Evolutionary conservation across 2,888 invertebrate species (phyloP).

Genomic region (Watsonalla cultraria): DNA sequence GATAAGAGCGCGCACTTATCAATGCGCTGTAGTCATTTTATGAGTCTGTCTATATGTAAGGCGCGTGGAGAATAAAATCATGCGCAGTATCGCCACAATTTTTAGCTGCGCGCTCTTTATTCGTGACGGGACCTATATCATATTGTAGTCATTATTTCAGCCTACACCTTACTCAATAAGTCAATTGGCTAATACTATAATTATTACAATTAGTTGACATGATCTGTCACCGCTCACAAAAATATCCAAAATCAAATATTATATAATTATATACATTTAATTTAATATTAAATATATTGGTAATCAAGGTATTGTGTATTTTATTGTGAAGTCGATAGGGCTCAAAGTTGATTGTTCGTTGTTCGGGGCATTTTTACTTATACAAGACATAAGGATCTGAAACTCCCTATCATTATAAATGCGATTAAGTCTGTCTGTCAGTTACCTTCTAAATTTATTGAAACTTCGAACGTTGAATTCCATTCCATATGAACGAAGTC

Average conservation of each 20-base stretch:
- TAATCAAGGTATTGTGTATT: slow-evolving; percentile 14
- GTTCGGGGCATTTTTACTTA: not conserved
- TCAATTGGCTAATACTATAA: not conserved
- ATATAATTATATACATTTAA: slow-evolving; percentile 17
- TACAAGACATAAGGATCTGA: too few relatives aligned
- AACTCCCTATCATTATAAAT: too few relatives aligned
- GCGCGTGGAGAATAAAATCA: too few relatives aligned
- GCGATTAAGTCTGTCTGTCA: too few relatives aligned
- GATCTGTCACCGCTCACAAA: slow-evolving; percentile 19
- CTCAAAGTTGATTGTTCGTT: not conserved
- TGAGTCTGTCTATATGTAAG: too few relatives aligned
- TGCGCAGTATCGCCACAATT: too few relatives aligned
- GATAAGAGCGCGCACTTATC: too few relatives aligned
- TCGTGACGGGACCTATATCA: not conserved
- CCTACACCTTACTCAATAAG: slow-evolving; percentile 7
- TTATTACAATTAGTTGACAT: slow-evolving; percentile 14
- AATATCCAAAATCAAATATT: slow-evolving; percentile 12
- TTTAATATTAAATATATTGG: slow-evolving; percentile 18
- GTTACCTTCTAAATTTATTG: too few relatives aligned
- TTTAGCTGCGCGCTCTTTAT: too few relatives aligned
- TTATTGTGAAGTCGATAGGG: not conserved
- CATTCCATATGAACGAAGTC: too few relatives aligned
- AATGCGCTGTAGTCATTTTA: too few relatives aligned
- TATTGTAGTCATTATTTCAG: slow-evolving; percentile 3
- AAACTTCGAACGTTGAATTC: too few relatives aligned